Percentiles rank a stretch among this genome's conserved stretches.
Conservation (phyloP, 2,113 vertebrate species). For the Gopherus flavomarginatus region DNA sequence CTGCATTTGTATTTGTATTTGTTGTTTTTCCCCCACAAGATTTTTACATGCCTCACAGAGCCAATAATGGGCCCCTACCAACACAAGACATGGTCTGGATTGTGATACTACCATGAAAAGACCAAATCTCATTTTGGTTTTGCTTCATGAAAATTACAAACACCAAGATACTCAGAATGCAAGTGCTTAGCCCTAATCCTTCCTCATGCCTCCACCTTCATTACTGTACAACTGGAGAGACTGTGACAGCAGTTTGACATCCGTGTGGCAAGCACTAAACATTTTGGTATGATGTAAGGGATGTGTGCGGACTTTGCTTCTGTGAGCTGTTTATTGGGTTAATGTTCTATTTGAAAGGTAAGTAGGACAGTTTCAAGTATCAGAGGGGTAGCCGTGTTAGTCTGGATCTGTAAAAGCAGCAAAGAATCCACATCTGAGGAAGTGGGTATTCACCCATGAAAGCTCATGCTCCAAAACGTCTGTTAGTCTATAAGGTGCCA, state of each 20-base stretch:
- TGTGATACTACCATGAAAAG: not conserved
- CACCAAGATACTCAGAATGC: not conserved
- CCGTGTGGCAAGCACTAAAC: not conserved
- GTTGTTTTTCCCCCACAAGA: not conserved
- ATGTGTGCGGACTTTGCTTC: not conserved
- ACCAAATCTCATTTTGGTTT: not conserved
- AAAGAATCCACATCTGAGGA: too few relatives aligned
- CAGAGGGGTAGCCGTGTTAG: too few relatives aligned
- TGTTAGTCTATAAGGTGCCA: too few relatives aligned
- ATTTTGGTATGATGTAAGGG: not conserved
- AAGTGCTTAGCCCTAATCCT: not conserved
- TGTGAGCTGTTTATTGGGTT: not conserved
- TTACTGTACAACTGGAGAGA: not conserved
- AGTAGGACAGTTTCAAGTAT: not conserved
- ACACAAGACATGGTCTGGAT: not conserved
- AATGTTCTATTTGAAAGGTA: not conserved
- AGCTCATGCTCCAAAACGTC: too few relatives aligned
- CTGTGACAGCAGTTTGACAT: not conserved
- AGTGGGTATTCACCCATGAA: too few relatives aligned
- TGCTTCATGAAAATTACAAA: not conserved
- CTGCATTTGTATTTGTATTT: not conserved
- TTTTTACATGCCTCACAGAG: not conserved
- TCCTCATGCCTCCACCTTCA: not conserved
- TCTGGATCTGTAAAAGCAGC: too few relatives aligned
- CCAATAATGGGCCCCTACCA: not conserved